A percentile compares a stretch with the other conserved stretches of the same genome.
These are phyloP conservation scores for Arremon brunneinucha DNA, from an alignment of 2,797 vertebrate genomes.

Conservation along the genomic window DNA sequence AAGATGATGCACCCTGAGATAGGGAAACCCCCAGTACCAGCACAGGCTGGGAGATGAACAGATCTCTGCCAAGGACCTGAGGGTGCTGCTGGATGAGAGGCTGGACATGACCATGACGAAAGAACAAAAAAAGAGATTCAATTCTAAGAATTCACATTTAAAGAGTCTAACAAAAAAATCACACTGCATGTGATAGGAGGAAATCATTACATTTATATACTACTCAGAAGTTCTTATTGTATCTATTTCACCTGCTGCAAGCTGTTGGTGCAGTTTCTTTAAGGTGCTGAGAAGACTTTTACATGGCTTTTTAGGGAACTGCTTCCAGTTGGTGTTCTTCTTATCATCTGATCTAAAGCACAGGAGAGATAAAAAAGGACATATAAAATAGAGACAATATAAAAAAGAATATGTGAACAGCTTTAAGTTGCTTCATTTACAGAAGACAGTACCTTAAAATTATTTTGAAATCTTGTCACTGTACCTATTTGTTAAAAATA, in stretches of 20 bases:
- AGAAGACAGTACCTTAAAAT: background rate
- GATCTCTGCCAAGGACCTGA: background rate
- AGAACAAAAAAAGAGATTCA: background rate
- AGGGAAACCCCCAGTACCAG: background rate
- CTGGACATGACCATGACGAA: background rate
- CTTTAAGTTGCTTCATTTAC: background rate
- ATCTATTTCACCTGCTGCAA: slow-evolving; percentile 80
- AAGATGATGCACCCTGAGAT: background rate
- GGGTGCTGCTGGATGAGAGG: background rate
- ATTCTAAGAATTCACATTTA: background rate
- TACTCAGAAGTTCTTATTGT: background rate
- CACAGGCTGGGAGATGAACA: background rate
- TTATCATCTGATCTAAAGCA: slow-evolving; percentile 91
- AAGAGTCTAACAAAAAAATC: background rate
- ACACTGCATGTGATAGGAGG: background rate
- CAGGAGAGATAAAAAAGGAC: background rate
- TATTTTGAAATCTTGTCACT: background rate
- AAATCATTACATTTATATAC: background rate
- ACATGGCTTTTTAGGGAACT: slow-evolving; percentile 95
- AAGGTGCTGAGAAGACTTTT: slow-evolving; percentile 88
- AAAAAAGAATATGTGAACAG: background rate
- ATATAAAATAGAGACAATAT: background rate
- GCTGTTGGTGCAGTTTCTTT: slow-evolving; percentile 86
- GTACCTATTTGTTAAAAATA: background rate
- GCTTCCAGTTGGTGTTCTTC: slow-evolving; percentile 91